Evolutionary conservation across 64 coral and sea anemone genomes (phyloP), one percentile per base, ranked within the genome.

Genomic region (Stichodactyla helianthus): DNA sequence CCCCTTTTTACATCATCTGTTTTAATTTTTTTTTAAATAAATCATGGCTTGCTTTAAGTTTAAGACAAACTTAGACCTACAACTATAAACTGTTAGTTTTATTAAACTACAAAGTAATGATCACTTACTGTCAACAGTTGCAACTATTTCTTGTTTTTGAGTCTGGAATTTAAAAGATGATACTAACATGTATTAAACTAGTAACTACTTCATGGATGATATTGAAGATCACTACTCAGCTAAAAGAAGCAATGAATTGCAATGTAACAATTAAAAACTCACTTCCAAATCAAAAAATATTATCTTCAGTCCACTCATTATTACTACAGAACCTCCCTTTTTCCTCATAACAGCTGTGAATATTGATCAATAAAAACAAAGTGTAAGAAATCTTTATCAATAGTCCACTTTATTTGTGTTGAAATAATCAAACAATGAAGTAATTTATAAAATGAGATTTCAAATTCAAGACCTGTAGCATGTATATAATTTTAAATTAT

Each of bases 241-340:
- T 58, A 58, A 11, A 58, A 9, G 3, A 15, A 11, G 55, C 55
- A 58, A 9, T 58, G 55, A 58, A 9, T 65, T 65, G 8, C 13
- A 18, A 65, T 20, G 18, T 11, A 58, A 58, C 55, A 58, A 7
- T 57, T 71, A 20, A 31, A 74, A 9, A 58, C 22, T 87, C 62
- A 95, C 93, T 89, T 95, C 89, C 13, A 95, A 53, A 74, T 95
- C 93, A 23, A 95, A 81, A 23, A 89, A 95, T 20, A 82, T 77
- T 25, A 92, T 91, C 53, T 92, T 80, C 25, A 89, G 79, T 59
- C 88, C 77, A n/a, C 52, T 52, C n/a, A 84, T 77, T 54, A 95
- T 76, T 51, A 92, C 60, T 50, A 89, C 52, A 15, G 89, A 92
- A 10, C 63, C 83, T 81, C 90, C 90, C 53, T 85, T 95, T 64